Evolutionary conservation across 2,797 vertebrate species (phyloP).

Genomic region (Phylloscopus collybita): DNA sequence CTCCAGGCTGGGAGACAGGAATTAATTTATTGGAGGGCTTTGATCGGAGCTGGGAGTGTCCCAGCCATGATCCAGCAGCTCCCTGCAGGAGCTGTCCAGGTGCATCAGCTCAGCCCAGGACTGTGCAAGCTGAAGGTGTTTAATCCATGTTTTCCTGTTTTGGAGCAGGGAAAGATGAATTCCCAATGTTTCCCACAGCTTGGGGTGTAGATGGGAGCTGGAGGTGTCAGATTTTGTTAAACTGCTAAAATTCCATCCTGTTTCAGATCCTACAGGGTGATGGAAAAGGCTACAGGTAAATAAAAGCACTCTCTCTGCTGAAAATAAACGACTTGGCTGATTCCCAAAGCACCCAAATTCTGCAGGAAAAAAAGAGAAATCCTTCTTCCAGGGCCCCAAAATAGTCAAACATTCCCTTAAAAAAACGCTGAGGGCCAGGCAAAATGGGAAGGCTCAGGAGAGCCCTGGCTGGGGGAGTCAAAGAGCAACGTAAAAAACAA

Average conservation of each 20-base stretch:
- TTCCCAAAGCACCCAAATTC: not conserved
- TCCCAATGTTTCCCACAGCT: not conserved
- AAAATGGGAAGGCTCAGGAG: accelerated
- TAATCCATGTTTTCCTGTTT: accelerated
- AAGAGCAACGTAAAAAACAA: accelerated
- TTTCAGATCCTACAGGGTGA: not conserved
- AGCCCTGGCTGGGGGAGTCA: too few species aligned
- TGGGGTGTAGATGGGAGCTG: not conserved
- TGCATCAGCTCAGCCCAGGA: not conserved
- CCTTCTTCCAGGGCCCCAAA: not conserved
- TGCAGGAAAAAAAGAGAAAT: not conserved
- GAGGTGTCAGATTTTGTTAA: not conserved
- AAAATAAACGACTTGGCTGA: not conserved
- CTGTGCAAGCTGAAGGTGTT: not conserved
- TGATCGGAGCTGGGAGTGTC: accelerated
- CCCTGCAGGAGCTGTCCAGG: not conserved
- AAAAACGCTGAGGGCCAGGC: accelerated
- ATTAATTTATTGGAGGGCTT: not conserved
- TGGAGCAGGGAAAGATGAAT: not conserved
- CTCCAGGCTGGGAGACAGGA: not conserved
- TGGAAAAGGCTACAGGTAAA: not conserved
- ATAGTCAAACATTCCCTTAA: not conserved
- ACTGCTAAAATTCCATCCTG: not conserved
- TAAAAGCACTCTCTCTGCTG: not conserved
- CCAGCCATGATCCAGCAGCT: not conserved